Conservation (phyloP, 2,888 invertebrate genomes). For the Nemurella pictetii region DNA sequence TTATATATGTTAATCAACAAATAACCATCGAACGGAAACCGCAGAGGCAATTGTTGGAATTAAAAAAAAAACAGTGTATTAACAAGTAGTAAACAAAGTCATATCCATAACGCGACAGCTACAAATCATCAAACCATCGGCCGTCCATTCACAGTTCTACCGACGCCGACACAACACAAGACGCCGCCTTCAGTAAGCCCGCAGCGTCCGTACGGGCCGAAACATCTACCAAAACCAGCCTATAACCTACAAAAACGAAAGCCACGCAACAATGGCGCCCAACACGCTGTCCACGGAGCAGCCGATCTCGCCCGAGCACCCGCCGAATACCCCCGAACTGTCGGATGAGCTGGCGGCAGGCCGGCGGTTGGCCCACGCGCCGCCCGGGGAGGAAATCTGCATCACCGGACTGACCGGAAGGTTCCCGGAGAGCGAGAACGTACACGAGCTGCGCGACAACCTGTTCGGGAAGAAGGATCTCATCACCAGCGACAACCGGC, state of each 20-base stretch:
- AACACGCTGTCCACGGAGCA: not conserved
- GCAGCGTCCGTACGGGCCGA: not conserved
- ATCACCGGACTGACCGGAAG: conserved; percentile 63
- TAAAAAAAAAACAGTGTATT: no score
- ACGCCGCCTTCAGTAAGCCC: no score
- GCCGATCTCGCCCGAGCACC: not conserved
- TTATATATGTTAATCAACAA: no score
- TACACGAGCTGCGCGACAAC: conserved; percentile 69
- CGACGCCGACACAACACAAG: no score
- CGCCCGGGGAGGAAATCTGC: conserved; percentile 65
- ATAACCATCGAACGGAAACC: no score
- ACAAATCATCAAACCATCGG: no score
- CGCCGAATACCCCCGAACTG: not conserved
- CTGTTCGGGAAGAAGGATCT: conserved; percentile 64
- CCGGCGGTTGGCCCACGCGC: conserved; percentile 59
- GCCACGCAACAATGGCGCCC: not conserved
- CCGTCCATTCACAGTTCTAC: no score
- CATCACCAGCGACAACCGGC: conserved; percentile 56
- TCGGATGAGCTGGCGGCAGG: conserved; percentile 48
- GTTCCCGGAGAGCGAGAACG: conserved; percentile 75
- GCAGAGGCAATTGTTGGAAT: no score
- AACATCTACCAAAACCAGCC: not conserved
- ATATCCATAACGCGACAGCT: no score
- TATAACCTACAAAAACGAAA: no score
- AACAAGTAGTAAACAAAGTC: no score